Percentiles rank a stretch among this genome's conserved stretches.
Evolutionary conservation across 2,888 invertebrate genomes (phyloP).

Genomic region (Gnatocerus cornutus): DNA sequence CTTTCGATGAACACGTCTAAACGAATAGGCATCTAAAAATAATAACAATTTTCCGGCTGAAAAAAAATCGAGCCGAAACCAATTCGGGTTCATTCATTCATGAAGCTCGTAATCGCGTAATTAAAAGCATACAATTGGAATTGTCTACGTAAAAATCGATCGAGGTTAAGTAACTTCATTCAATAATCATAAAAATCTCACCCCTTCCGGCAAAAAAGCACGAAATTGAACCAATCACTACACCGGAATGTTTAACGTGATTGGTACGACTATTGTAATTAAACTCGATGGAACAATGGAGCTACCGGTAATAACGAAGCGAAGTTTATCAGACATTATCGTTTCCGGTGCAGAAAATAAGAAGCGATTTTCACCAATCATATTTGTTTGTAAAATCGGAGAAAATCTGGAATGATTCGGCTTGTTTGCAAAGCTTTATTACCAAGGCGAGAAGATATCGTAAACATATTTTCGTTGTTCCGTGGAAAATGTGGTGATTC

Average conservation of each 20-base stretch:
- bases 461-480: constrained; percentile 33
- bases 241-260: background rate
- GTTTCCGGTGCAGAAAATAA: background rate
- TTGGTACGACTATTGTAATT: constrained; percentile 4
- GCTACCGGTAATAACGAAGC: constrained; percentile 1
- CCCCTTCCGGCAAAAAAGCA: background rate
- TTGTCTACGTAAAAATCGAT: constrained; percentile 9
- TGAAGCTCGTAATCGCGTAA: constrained; percentile 19
- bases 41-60: constrained; percentile 16
- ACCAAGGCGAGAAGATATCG: constrained; percentile 22
- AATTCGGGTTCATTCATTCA: constrained; percentile 15
- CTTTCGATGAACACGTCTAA: constrained; percentile 19
- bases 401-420: constrained; percentile 30
- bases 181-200: constrained; percentile 10
- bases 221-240: background rate
- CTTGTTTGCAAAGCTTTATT: constrained; percentile 43
- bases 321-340: constrained; percentile 3
- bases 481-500: background rate
- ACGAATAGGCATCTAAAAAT: constrained; percentile 17
- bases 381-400: constrained; percentile 6
- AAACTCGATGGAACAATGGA: background rate
- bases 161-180: constrained; percentile 18
- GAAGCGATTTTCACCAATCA: background rate
- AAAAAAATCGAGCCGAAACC: constrained; percentile 4
- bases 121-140: constrained; percentile 9